Base-by-base conservation (phyloP, 2,113 vertebrate genomes). In the Bujurquina vittata region DNA sequence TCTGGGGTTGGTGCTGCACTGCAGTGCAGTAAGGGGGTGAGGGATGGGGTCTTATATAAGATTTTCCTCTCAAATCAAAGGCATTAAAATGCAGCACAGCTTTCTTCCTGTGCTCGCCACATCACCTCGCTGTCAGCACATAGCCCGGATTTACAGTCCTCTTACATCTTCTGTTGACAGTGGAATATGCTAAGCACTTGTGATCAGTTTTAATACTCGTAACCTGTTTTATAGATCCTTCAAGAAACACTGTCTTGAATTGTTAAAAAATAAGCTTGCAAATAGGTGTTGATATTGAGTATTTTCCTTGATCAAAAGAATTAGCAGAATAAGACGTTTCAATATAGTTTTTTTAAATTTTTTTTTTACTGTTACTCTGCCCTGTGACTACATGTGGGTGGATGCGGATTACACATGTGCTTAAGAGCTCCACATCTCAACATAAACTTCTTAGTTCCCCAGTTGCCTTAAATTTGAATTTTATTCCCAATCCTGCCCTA, bases 1-100 rank as follows among this genome's bases (percentile, higher is more conserved):
- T 90, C 56, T 79, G 79, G 91, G 89, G 90, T 85, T 90, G 87
- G 87, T 93, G 90, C 92, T 94, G 93, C 94, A 94, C 84, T 94
- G 94, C 94, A 87, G 88, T 92, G 86, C 75, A 91, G 84, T 84
- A 80, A 90, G 62, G 86, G 86, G 86, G 63, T 72, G 87, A 87
- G 88, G 84, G 81, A 83, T 43, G 79, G 89, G 86, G 87, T 92
- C 91, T 94, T 94, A 92, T 92, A 79, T 94, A 94, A 94, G 87
- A 91, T 84, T 88, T 87, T 89, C 85, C 81, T 90, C 85, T 63
- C 56, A 94, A 94, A 92, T 90, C 69, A 87, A 80, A 83, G 77
- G 20, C 87, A 77, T 90, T 87, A 83, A 86, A 77, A 90, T 75
- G 79, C 86, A 59, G 81, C 20, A 10, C 77, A 18, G 79, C 73